These are phyloP conservation scores for Arion vulgaris DNA, from an alignment of 1,140 invertebrate species.

Conservation along the genomic window DNA sequence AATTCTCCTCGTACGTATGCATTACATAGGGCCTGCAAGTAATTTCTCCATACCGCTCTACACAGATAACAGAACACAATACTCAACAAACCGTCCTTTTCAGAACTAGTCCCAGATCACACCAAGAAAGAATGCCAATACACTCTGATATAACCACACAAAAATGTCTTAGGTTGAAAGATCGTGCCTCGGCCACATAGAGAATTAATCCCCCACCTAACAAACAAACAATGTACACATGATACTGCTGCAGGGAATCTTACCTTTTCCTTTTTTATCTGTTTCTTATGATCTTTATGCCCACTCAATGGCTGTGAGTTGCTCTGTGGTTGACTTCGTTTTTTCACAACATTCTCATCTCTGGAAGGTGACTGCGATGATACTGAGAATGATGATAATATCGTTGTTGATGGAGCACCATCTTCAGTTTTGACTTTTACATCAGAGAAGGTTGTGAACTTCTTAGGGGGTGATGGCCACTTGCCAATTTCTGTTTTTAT, in stretches of 20 bases:
- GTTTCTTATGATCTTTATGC: conserved; percentile 22
- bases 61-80: no score
- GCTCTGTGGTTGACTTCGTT: conserved; percentile 7
- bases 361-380: background rate
- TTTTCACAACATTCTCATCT: background rate
- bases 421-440: conserved; percentile 32
- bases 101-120: no score
- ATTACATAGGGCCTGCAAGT: no score
- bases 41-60: no score
- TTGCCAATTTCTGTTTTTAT: conserved; percentile 26
- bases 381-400: background rate
- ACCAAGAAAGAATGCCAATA: no score
- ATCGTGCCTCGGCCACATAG: no score
- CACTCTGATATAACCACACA: no score
- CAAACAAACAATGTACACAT: no score
- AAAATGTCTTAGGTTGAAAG: no score
- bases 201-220: no score
- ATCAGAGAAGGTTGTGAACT: conserved; percentile 16
- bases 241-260: background rate
- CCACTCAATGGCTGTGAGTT: background rate
- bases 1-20: no score
- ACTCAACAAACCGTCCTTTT: no score
- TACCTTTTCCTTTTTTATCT: conserved; percentile 37
- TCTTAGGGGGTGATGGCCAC: conserved; percentile 15
- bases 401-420: background rate